These are phyloP conservation scores for Macquaria australasica DNA, from an alignment of 2,113 vertebrate genomes.

Conservation along the genomic window DNA sequence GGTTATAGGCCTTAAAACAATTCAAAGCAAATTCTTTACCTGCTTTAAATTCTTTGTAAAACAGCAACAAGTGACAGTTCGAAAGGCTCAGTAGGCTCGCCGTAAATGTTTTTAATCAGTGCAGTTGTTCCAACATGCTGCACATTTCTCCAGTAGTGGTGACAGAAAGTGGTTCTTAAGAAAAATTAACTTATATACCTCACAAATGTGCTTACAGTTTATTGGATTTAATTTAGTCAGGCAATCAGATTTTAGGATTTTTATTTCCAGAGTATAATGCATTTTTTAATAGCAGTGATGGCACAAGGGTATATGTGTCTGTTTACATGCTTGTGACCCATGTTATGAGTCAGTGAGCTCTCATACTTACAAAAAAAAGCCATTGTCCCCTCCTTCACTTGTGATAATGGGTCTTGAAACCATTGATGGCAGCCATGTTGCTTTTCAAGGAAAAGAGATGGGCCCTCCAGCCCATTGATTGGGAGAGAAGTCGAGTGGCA, in stretches of 20 bases:
- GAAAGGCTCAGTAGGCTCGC: background rate
- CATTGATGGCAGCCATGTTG: constrained; percentile 89
- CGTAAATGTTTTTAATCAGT: background rate
- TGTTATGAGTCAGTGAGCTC: constrained; percentile 35
- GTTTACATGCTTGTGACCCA: constrained; percentile 22
- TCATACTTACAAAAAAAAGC: background rate
- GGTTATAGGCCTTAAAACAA: background rate
- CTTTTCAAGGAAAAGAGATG: constrained; percentile 84
- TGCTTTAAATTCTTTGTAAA: background rate
- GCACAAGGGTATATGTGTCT: background rate
- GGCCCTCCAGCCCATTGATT: constrained; percentile 90
- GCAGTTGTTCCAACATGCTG: background rate
- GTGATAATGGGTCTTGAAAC: constrained; percentile 91
- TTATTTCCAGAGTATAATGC: background rate
- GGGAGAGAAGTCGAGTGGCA: constrained; percentile 92
- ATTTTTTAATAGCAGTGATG: background rate
- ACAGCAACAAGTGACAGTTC: background rate
- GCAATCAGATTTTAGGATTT: background rate
- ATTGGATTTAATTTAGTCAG: background rate
- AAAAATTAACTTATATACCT: background rate
- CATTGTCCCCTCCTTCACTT: constrained; percentile 56
- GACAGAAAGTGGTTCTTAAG: background rate
- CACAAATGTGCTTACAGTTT: background rate
- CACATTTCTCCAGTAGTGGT: background rate
- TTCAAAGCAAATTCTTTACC: background rate